Evolutionary conservation across 1,140 invertebrate species (phyloP).

Genomic region (Oryctes rhinoceros): DNA sequence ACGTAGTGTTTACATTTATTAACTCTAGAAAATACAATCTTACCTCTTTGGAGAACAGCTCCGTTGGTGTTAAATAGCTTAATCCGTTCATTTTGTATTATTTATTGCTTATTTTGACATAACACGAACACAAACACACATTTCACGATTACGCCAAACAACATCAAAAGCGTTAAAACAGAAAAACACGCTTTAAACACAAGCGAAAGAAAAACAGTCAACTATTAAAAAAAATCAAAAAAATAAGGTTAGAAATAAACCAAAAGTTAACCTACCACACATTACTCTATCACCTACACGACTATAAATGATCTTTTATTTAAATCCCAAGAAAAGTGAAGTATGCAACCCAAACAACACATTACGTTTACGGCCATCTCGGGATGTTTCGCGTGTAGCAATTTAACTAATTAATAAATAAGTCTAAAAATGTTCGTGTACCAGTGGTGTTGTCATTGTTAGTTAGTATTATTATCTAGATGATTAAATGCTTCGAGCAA

Average conservation of each 20-base stretch:
- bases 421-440: not conserved
- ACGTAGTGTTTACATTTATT: not conserved
- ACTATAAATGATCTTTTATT: slow-evolving; percentile 40
- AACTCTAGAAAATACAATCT: slow-evolving; percentile 2
- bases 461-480: not conserved
- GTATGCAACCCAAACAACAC: slow-evolving; percentile 34
- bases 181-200: slow-evolving; percentile 32
- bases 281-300: slow-evolving; percentile 43
- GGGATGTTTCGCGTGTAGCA: not conserved
- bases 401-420: slow-evolving; percentile 32
- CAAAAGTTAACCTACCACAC: slow-evolving; percentile 44
- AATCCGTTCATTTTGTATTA: slow-evolving; percentile 39
- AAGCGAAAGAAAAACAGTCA: slow-evolving; percentile 38
- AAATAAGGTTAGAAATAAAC: slow-evolving; percentile 35
- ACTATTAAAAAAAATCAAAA: slow-evolving; percentile 38
- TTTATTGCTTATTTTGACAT: slow-evolving; percentile 38
- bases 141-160: slow-evolving; percentile 38
- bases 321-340: not conserved
- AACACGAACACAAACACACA: slow-evolving; percentile 42
- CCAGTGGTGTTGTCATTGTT: not conserved
- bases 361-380: not conserved
- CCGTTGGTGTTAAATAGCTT: slow-evolving; percentile 39
- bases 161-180: slow-evolving; percentile 40
- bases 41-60: slow-evolving; percentile 39
- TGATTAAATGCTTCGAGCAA: slow-evolving; percentile 3